Conservation (phyloP, 1,140 invertebrate genomes). For the Listronotus oregonensis region DNA sequence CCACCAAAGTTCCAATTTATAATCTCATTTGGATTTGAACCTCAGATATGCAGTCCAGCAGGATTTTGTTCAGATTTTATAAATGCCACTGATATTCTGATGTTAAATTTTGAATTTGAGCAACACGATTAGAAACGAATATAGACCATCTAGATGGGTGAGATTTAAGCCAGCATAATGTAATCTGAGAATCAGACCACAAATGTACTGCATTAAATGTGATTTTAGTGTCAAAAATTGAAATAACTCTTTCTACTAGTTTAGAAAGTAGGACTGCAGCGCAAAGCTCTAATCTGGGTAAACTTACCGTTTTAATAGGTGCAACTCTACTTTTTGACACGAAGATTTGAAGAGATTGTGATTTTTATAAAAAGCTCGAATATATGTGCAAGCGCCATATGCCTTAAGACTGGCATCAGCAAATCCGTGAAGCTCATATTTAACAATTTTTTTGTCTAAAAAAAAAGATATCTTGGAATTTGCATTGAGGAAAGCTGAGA, state of each 20-base stretch:
- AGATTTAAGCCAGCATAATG: slow-evolving; percentile 53
- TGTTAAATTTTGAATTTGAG: slow-evolving; percentile 42
- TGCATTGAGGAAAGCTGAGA: slow-evolving; percentile 4
- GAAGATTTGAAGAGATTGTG: too few relatives aligned
- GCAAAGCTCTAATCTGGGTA: slow-evolving; percentile 9
- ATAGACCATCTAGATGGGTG: slow-evolving; percentile 48
- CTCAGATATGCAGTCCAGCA: slow-evolving; percentile 57
- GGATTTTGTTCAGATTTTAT: slow-evolving; percentile 54
- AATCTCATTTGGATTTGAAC: slow-evolving; percentile 41
- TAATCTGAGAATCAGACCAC: slow-evolving; percentile 55
- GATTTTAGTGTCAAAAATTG: slow-evolving; percentile 42
- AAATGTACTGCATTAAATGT: slow-evolving; percentile 39
- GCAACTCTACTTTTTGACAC: too few relatives aligned
- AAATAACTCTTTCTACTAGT: slow-evolving; percentile 10
- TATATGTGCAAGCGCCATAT: slow-evolving; percentile 48
- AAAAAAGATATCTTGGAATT: slow-evolving; percentile 41
- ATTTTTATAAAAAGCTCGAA: slow-evolving; percentile 11
- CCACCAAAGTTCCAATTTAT: slow-evolving; percentile 43
- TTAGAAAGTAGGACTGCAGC: slow-evolving; percentile 15
- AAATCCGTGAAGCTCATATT: slow-evolving; percentile 50
- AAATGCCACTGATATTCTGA: slow-evolving; percentile 45
- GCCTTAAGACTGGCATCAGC: slow-evolving; percentile 45
- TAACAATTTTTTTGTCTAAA: slow-evolving; percentile 55
- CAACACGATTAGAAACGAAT: slow-evolving; percentile 54
- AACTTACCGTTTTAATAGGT: too few relatives aligned